Evolutionary conservation across 64 coral and sea anemone genomes (phyloP).

Genomic region (Actinia equina): DNA sequence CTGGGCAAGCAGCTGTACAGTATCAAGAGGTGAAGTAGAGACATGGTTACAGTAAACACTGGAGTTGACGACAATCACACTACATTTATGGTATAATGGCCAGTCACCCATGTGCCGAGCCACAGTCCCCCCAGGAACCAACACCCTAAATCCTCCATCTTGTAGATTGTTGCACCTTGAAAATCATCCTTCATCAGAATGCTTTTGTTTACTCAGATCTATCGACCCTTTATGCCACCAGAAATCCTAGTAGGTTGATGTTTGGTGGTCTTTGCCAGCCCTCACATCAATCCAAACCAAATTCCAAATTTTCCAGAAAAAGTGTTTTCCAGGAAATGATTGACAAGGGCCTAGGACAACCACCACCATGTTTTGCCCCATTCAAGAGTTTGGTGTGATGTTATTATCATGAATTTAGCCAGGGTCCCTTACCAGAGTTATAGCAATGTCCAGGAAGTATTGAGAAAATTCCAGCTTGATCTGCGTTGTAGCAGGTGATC

Average conservation of each 20-base stretch:
- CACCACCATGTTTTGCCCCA: background rate
- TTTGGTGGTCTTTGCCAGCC: background rate
- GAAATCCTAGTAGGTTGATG: background rate
- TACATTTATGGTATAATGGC: background rate
- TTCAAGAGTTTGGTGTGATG: background rate
- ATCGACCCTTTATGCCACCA: background rate
- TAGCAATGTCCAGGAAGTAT: too few relatives aligned
- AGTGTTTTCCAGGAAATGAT: background rate
- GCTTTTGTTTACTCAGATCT: background rate
- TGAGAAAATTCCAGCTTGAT: too few relatives aligned
- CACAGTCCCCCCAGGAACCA: background rate
- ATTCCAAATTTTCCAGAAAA: conserved; percentile 3
- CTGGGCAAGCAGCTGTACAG: conserved; percentile 52
- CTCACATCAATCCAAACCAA: background rate
- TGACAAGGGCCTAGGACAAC: background rate
- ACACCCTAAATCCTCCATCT: background rate
- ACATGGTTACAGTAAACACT: background rate
- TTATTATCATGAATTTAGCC: too few relatives aligned
- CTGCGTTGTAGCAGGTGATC: too few relatives aligned
- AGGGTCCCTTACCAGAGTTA: too few relatives aligned
- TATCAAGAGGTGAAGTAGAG: conserved; percentile 50
- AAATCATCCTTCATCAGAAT: background rate
- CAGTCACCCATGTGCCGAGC: background rate
- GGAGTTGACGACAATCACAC: conserved; percentile 3
- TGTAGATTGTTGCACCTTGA: background rate